phyloP scores from a whole-genome alignment of 2,113 vertebrate genomes.

The Galeopterus variegatus region DNA sequence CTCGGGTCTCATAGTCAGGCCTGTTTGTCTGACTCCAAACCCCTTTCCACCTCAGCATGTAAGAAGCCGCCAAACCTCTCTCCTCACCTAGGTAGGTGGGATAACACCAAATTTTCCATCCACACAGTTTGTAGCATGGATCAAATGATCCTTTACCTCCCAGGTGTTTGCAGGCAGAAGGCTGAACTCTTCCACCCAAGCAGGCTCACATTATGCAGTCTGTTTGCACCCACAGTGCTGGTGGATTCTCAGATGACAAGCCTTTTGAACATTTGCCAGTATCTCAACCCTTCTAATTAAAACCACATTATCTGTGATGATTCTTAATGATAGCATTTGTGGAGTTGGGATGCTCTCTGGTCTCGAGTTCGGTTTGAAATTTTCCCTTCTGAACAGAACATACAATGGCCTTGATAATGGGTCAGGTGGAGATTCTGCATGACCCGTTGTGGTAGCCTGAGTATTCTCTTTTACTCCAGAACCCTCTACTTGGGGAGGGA shows the following conservation, averaged over 20 bases:
- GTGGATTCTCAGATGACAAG: constrained; percentile 49
- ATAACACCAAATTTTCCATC: background rate
- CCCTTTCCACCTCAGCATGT: background rate
- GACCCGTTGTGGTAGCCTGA: background rate
- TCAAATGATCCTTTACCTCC: background rate
- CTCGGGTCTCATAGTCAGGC: background rate
- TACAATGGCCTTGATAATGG: background rate
- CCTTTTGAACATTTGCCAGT: constrained; percentile 73
- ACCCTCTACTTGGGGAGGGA: background rate
- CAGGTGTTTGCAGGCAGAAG: background rate
- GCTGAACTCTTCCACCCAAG: background rate
- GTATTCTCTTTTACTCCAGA: background rate
- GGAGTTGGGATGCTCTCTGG: constrained; percentile 50
- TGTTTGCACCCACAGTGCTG: background rate
- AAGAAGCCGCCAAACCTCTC: background rate
- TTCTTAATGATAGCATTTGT: constrained; percentile 70
- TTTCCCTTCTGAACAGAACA: constrained; percentile 13
- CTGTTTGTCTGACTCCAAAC: background rate
- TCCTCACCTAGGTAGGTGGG: background rate
- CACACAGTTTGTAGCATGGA: background rate
- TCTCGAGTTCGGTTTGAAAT: constrained; percentile 58
- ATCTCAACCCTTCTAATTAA: constrained; percentile 80
- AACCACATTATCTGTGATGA: constrained; percentile 79
- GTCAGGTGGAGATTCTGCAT: background rate
- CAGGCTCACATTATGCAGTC: background rate